Evolutionary conservation across 2,113 vertebrate genomes (phyloP).

Genomic region (Hippocampus comes): DNA sequence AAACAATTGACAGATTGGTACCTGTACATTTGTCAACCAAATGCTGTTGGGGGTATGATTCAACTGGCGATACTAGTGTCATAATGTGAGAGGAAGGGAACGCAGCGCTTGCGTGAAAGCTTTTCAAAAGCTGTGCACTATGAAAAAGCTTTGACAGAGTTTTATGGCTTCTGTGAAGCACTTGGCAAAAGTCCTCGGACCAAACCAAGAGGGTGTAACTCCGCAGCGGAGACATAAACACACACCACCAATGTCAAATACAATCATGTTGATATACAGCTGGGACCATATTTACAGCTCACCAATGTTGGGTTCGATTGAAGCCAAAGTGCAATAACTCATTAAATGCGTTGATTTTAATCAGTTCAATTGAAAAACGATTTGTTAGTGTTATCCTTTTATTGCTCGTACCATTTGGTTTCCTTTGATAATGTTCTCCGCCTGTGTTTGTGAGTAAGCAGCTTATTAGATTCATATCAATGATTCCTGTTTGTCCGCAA

Average conservation of each 20-base stretch:
- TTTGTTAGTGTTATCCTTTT: not conserved
- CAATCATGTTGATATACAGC: constrained; percentile 2
- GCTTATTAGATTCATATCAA: constrained; percentile 24
- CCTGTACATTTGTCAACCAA: not conserved
- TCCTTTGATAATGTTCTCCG: not conserved
- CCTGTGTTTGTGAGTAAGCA: constrained; percentile 47
- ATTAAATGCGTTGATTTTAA: constrained; percentile 1
- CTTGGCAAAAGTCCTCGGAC: constrained; percentile 53
- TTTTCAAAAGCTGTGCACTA: constrained; percentile 50
- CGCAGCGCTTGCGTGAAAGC: constrained; percentile 36
- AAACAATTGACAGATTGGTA: constrained; percentile 19
- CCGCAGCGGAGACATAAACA: constrained; percentile 11
- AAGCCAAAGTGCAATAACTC: not conserved
- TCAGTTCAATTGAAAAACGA: not conserved
- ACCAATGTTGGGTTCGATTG: not conserved
- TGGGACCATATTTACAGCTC: constrained; percentile 9
- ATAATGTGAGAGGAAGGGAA: constrained; percentile 44
- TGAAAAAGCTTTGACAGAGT: constrained; percentile 44
- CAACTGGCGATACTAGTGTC: constrained; percentile 54
- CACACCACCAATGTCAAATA: constrained; percentile 14
- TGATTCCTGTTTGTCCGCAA: constrained; percentile 19
- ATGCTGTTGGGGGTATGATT: constrained; percentile 25
- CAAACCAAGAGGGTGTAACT: constrained; percentile 35
- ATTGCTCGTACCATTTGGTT: not conserved
- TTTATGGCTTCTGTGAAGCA: constrained; percentile 53